Conservation (phyloP, 2,113 vertebrate species). For the Megaceryle maxima region DNA sequence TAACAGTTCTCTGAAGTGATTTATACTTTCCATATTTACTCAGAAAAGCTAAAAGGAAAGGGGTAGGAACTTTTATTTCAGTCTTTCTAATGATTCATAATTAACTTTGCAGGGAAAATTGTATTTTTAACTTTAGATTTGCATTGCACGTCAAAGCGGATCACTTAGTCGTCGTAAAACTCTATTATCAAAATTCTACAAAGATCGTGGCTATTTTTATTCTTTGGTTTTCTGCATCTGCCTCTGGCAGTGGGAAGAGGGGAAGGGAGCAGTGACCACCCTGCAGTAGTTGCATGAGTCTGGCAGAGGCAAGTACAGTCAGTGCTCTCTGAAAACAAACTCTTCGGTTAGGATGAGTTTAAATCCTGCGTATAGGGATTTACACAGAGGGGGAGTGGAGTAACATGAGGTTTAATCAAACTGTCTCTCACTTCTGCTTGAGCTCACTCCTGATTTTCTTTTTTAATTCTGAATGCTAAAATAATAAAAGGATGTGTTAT, state of each 20-base stretch:
- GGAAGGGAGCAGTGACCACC: not conserved
- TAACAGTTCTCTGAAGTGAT: not conserved
- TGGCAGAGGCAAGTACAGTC: too few relatives aligned
- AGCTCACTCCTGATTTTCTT: not conserved
- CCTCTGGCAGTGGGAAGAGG: fast-evolving
- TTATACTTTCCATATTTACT: not conserved
- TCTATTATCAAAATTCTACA: not conserved
- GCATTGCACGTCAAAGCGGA: not conserved
- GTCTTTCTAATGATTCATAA: constrained; percentile 49
- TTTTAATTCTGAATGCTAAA: not conserved
- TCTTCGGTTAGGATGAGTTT: not conserved
- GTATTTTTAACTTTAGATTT: constrained; percentile 25
- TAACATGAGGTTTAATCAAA: not conserved
- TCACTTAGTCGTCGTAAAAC: not conserved
- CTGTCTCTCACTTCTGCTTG: not conserved
- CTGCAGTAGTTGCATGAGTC: not conserved
- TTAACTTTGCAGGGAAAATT: not conserved
- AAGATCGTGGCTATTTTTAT: fast-evolving
- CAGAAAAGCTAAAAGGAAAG: not conserved
- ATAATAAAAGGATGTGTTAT: not conserved
- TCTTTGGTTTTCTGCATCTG: fast-evolving
- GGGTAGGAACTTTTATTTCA: not conserved
- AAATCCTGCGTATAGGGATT: not conserved
- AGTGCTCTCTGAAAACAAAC: not conserved
- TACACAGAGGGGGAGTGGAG: not conserved